Percentiles rank a stretch among this genome's conserved stretches.
Conservation (phyloP, 2,888 invertebrate genomes). For the Dynastes grantii region DNA sequence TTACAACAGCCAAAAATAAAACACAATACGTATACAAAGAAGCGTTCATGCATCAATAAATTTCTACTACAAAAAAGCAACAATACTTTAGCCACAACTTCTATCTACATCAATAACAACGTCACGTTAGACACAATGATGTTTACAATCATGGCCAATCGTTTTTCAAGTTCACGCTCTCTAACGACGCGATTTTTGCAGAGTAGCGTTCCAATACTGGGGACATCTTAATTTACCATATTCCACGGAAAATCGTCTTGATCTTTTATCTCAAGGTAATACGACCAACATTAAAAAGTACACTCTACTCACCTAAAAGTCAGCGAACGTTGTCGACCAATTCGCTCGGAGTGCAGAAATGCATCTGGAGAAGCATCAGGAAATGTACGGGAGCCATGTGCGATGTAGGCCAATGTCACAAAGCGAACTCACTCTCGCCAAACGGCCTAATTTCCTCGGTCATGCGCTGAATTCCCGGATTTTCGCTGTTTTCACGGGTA, state of each 20-base stretch:
- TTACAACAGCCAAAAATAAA: constrained; percentile 37
- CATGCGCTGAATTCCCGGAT: constrained; percentile 49
- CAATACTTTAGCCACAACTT: constrained; percentile 34
- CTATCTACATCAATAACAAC: constrained; percentile 34
- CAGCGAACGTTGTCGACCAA: constrained; percentile 41
- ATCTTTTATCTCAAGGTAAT: neutral
- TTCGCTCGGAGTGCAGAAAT: constrained; percentile 48
- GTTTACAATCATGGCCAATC: constrained; percentile 46
- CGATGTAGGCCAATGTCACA: constrained; percentile 53
- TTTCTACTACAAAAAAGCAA: constrained; percentile 17
- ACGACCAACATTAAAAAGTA: neutral
- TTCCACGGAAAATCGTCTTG: neutral
- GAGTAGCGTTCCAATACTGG: constrained; percentile 13
- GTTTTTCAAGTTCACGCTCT: constrained; percentile 45
- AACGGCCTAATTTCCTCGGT: constrained; percentile 50
- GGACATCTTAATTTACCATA: constrained; percentile 1
- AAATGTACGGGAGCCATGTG: constrained; percentile 47
- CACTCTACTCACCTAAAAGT: constrained; percentile 47
- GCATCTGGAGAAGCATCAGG: constrained; percentile 50
- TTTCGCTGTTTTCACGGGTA: constrained; percentile 46
- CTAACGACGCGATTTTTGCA: neutral
- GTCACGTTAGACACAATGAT: constrained; percentile 40
- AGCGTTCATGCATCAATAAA: constrained; percentile 37
- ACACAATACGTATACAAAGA: neutral
- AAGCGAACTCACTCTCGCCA: constrained; percentile 52